Conservation (phyloP, 1,140 invertebrate genomes). For the Homarus americanus region DNA sequence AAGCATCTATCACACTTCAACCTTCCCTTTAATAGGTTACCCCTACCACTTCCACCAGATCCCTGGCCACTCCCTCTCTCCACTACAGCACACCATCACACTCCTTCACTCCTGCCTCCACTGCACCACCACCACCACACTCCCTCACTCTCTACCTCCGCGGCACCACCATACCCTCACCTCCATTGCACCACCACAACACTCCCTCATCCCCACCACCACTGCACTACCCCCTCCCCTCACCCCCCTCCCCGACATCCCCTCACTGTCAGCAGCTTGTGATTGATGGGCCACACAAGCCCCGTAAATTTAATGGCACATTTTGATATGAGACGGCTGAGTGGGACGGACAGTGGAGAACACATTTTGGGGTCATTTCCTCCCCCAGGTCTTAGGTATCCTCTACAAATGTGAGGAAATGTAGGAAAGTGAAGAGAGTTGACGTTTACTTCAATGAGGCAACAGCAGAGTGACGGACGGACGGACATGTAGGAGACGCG, state of each 20-base stretch:
- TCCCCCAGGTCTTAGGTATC: too few relatives aligned
- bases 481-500: too few relatives aligned
- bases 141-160: not conserved
- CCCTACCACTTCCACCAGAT: not conserved
- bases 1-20: too few relatives aligned
- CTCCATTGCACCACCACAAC: not conserved
- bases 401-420: not conserved
- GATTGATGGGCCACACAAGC: slow-evolving; percentile 2
- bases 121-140: not conserved
- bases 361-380: slow-evolving; percentile 32
- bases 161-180: not conserved
- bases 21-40: not conserved
- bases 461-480: too few relatives aligned
- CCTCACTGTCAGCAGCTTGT: not conserved
- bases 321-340: slow-evolving; percentile 6
- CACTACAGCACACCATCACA: not conserved
- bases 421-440: not conserved
- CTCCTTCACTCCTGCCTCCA: not conserved
- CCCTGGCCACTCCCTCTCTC: not conserved
- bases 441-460: not conserved
- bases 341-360: not conserved
- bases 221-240: not conserved
- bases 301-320: not conserved
- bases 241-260: not conserved
- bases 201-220: not conserved